Evolutionary conservation across 2,113 vertebrate genomes (phyloP).

Genomic region (Phrynosoma platyrhinos): DNA sequence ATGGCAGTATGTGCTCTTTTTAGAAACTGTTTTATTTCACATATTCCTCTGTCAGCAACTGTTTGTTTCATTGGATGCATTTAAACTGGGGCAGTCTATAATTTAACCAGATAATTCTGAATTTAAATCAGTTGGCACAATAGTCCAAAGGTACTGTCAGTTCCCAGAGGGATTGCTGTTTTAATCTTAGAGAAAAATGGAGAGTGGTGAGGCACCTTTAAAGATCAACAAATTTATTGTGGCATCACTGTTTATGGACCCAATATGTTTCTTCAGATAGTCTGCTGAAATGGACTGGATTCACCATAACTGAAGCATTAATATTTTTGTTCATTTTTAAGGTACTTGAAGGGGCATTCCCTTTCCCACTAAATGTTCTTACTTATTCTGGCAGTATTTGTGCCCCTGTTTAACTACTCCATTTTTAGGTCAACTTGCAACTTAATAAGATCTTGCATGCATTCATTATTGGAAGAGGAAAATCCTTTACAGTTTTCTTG

Average conservation of each 20-base stretch:
- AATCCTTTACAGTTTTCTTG: not conserved
- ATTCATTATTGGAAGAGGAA: not conserved
- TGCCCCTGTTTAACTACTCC: not conserved
- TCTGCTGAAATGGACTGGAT: not conserved
- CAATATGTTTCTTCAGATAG: not conserved
- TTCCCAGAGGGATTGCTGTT: not conserved
- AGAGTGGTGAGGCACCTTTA: not conserved
- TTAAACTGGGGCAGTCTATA: not conserved
- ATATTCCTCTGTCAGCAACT: not conserved
- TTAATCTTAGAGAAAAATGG: not conserved
- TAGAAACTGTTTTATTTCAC: not conserved
- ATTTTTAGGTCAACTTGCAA: not conserved
- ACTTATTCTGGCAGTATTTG: not conserved
- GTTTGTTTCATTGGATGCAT: not conserved
- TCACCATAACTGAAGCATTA: not conserved
- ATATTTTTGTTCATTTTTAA: not conserved
- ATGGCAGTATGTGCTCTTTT: not conserved
- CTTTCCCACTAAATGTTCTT: not conserved
- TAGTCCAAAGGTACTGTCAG: not conserved
- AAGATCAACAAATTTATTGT: not conserved
- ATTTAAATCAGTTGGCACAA: not conserved
- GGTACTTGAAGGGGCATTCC: too few species aligned
- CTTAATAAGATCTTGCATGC: not conserved
- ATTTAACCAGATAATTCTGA: not conserved
- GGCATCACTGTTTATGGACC: not conserved